Conservation (phyloP, 2,113 vertebrate genomes). For the Pampusana beccarii region DNA sequence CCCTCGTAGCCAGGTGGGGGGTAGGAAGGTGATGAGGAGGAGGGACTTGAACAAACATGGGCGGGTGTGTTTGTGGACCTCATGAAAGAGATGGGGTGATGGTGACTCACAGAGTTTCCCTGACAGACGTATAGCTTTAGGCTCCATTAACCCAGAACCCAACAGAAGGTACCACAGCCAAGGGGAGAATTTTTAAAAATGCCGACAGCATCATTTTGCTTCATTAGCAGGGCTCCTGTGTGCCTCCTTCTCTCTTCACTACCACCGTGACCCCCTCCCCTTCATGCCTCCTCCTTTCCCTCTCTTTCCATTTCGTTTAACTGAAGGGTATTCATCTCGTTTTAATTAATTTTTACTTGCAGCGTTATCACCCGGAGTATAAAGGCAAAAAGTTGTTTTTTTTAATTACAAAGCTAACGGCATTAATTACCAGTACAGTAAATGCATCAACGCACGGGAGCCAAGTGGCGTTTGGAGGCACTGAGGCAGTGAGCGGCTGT, state of each 20-base stretch:
- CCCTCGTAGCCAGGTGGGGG: slow-evolving; percentile 35
- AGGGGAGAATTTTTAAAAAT: slow-evolving; percentile 62
- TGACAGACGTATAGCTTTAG: slow-evolving; percentile 44
- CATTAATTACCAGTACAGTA: slow-evolving; percentile 84
- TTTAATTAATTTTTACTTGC: slow-evolving; percentile 89
- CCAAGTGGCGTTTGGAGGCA: slow-evolving; percentile 66
- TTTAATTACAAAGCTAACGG: slow-evolving; percentile 85
- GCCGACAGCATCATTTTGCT: slow-evolving; percentile 70
- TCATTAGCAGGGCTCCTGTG: slow-evolving; percentile 70
- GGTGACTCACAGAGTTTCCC: slow-evolving; percentile 23
- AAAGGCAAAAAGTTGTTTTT: slow-evolving; percentile 80
- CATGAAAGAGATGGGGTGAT: not conserved
- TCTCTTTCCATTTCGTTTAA: slow-evolving; percentile 77
- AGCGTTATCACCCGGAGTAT: slow-evolving; percentile 80
- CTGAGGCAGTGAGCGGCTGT: slow-evolving; percentile 69
- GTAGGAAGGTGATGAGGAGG: slow-evolving; percentile 57
- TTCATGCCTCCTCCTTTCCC: slow-evolving; percentile 41
- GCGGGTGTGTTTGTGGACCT: slow-evolving; percentile 52
- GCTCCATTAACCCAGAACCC: slow-evolving; percentile 65
- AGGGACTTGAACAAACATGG: slow-evolving; percentile 68
- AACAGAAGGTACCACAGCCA: slow-evolving; percentile 59
- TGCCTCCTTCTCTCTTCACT: not conserved
- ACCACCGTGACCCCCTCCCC: slow-evolving; percentile 22
- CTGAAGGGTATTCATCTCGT: slow-evolving; percentile 84
- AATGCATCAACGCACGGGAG: slow-evolving; percentile 68